Conservation (phyloP, 2,888 invertebrate species). For the Isoperla grammatica region DNA sequence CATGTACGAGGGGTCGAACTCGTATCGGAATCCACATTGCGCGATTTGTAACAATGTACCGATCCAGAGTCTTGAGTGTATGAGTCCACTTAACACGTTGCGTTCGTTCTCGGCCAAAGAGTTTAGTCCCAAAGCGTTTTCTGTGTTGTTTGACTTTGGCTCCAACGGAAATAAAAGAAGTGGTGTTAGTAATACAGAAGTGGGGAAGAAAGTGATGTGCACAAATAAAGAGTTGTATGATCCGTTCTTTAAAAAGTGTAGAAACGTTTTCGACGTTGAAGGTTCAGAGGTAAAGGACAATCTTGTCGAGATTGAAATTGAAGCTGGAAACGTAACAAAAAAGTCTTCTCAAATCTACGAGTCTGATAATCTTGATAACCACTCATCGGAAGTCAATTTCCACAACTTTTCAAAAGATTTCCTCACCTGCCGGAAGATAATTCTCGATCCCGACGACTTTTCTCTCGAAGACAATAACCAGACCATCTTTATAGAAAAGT, state of each 20-base stretch:
- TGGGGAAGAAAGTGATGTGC: conserved; percentile 34
- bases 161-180: conserved; percentile 33
- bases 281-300: conserved; percentile 26
- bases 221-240: conserved; percentile 41
- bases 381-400: conserved; percentile 8
- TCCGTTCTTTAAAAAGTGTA: conserved; percentile 44
- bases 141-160: conserved; percentile 42
- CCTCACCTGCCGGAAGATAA: conserved; percentile 40
- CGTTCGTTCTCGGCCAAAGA: conserved; percentile 37
- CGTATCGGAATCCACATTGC: conserved; percentile 46
- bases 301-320: background rate
- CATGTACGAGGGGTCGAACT: conserved; percentile 40
- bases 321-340: background rate
- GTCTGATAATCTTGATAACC: conserved; percentile 18
- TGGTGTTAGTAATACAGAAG: conserved; percentile 37
- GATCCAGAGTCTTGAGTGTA: conserved; percentile 39
- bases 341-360: conserved; percentile 6
- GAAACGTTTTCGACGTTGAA: conserved; percentile 38
- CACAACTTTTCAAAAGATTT: conserved; percentile 29
- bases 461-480: conserved; percentile 36
- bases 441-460: conserved; percentile 41
- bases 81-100: conserved; percentile 22
- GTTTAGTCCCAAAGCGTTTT: conserved; percentile 42
- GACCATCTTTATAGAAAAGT: conserved; percentile 40
- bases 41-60: conserved; percentile 44